phyloP scores from a whole-genome alignment of 2,888 invertebrate species.

The Nycteola revayana region DNA sequence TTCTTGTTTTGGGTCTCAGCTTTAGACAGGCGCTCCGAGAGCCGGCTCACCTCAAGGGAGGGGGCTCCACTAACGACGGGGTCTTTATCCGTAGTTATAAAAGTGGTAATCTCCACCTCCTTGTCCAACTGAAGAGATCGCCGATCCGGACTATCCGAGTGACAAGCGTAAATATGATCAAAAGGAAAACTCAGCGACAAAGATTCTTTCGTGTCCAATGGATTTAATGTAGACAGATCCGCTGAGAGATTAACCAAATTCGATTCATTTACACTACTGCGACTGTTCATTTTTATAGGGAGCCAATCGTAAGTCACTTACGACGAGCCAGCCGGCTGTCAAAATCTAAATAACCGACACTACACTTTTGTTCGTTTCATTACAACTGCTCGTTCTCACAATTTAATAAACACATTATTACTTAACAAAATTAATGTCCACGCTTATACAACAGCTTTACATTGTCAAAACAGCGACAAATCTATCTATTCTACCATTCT shows the following conservation, averaged over 20 bases:
- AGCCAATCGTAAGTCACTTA: conserved; percentile 53
- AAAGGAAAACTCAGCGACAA: conserved; percentile 83
- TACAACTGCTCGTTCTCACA: conserved; percentile 48
- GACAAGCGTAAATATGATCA: conserved; percentile 89
- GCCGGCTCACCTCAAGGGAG: conserved; percentile 38
- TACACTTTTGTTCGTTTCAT: conserved; percentile 66
- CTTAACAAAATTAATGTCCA: conserved; percentile 30
- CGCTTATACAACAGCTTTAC: conserved; percentile 46
- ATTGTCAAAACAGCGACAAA: conserved; percentile 60
- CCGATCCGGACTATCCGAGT: conserved; percentile 62
- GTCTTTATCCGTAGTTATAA: conserved; percentile 50
- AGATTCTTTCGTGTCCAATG: conserved; percentile 75
- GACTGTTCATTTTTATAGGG: conserved; percentile 76
- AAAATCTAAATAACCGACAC: conserved; percentile 56
- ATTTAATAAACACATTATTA: conserved; percentile 35
- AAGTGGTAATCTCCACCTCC: conserved; percentile 62
- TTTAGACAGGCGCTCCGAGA: conserved; percentile 60
- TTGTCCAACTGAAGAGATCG: conserved; percentile 59
- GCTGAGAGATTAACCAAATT: conserved; percentile 75
- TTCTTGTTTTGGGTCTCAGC: conserved; percentile 83
- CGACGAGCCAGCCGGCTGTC: conserved; percentile 78
- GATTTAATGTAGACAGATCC: conserved; percentile 62
- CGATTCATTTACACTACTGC: conserved; percentile 72
- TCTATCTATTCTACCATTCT: conserved; percentile 47
- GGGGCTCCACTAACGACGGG: conserved; percentile 28